Evolutionary conservation across 2,113 vertebrate species (phyloP).

Genomic region (Eonycteris spelaea): DNA sequence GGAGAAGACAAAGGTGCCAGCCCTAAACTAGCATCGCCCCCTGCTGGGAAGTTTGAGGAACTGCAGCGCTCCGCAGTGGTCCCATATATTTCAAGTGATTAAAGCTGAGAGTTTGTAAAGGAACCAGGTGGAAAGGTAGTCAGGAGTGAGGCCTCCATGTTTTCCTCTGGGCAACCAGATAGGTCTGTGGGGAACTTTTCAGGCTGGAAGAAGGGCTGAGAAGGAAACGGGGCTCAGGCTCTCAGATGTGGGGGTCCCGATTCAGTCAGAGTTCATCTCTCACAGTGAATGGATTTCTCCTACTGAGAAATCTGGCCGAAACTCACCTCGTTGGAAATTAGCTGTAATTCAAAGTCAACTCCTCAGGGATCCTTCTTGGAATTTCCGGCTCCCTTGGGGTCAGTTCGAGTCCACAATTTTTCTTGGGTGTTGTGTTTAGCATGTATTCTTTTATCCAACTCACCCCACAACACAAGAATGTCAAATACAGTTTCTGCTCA

Average conservation of each 20-base stretch:
- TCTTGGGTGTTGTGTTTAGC: not conserved
- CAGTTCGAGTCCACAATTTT: not conserved
- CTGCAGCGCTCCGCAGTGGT: not conserved
- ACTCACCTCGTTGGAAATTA: not conserved
- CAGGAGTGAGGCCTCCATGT: no score
- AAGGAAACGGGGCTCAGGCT: not conserved
- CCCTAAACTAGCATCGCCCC: slow-evolving; percentile 19
- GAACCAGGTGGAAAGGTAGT: not conserved
- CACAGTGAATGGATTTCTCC: not conserved
- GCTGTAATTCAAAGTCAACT: not conserved
- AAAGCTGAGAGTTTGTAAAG: not conserved
- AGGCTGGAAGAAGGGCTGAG: not conserved
- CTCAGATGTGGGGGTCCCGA: not conserved
- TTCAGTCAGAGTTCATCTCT: no score
- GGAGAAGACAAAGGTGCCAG: not conserved
- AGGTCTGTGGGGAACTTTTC: not conserved
- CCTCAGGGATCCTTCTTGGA: not conserved
- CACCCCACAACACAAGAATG: not conserved
- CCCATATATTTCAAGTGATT: not conserved
- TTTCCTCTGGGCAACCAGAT: not conserved
- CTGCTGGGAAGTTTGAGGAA: slow-evolving; percentile 17
- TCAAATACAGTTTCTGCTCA: not conserved
- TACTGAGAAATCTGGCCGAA: not conserved
- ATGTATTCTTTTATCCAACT: not conserved
- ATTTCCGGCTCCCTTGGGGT: not conserved